Base-by-base conservation (phyloP, 2,797 vertebrate species). In the Muraenolepis orangiensis region DNA sequence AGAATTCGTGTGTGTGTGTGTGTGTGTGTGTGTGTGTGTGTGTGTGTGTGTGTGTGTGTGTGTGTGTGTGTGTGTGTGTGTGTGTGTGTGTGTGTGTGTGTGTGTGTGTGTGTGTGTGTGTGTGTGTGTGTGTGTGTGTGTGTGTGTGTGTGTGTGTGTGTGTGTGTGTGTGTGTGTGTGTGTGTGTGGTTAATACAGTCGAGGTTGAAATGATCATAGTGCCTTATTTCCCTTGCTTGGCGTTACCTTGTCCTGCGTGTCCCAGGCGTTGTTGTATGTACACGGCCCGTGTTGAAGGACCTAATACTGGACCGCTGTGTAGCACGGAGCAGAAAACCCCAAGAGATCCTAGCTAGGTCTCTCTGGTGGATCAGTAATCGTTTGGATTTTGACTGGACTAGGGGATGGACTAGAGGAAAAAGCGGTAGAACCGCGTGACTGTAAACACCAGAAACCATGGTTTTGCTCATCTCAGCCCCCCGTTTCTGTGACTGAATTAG, bases 211-310 rank as follows among this genome's bases (percentile, higher is more conserved):
- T 78, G 84, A 81, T 83, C 82, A 82, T 77, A 88, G 91, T 92
- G 91, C 90, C 91, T 92, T 92, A 91, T 86, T 85, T 86, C 72
- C 72, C 34, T 67, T 18, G 29, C 66, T 67, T 61, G 51, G 6
- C n/a, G 51, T 61, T 20, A 61, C 51, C 3, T 23, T 51, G 42
- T 51, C 51, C 51, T 61, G 51, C 51, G 8, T 61, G 7, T 61
- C 46, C 46, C 1, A 10, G n/a, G 51, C n/a, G n/a, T n/a, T n/a
- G 6, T 61, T 61, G 7, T 11, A n/a, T 61, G 51, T 2, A 26
- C 20, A 61, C 20, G 1, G 18, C 16, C 2, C 5, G 51, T 8
- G 2, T 61, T 1, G n/a, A 10, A 23, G 16, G 18, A 4, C 42
- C 16, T 51, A 3, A 20, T 51, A 51, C 42, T 51, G 42, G 42